Evolutionary conservation across 2,113 vertebrate species (phyloP), one percentile per base, ranked within the genome.

Genomic region (Ochotona princeps): DNA sequence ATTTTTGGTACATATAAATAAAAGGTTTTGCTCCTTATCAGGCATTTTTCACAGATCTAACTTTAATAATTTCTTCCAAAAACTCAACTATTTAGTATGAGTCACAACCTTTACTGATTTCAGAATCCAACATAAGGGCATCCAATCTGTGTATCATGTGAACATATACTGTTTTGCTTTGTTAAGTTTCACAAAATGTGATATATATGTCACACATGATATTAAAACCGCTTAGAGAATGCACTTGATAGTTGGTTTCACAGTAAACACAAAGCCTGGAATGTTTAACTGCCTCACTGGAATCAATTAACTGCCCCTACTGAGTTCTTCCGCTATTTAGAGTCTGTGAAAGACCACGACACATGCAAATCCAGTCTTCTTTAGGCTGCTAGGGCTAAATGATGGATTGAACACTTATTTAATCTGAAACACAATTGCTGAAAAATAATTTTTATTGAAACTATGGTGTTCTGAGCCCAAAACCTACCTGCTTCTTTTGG

Each of bases 271-370:
- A 49, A 54, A 35, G 60, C 38, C 28, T 26, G 28, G 57, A 54
- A 63, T 66, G 60, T 65, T 87, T 23, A 9, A 57, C 9, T 66
- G 38, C 47, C n/a, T 87, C 44, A 69, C 61, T 90, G 32, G 80
- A 94, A 81, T 57, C 35, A 83, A 83, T 87, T 76, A 84, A 96
- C 94, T 91, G 60, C 38, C 61, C 44, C 83, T 11, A 47, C 66
- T 5, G 1, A 63, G n/a, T 54, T 89, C 35, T 69, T 90, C 38
- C 72, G 49, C 35, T 83, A 32, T 73, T 44, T 89, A 85, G 28
- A 93, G n/a, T 67, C 61, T 13, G 9, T 60, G 85, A 80, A 87
- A 91, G 70, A 70, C 73, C 75, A 81, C 38, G 89, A 72, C 14
- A n/a, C 21, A 93, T 18, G 89, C 32, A 25, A 60, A 88, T 93